Conservation (phyloP, 1,140 invertebrate species). For the Campodea augens region DNA sequence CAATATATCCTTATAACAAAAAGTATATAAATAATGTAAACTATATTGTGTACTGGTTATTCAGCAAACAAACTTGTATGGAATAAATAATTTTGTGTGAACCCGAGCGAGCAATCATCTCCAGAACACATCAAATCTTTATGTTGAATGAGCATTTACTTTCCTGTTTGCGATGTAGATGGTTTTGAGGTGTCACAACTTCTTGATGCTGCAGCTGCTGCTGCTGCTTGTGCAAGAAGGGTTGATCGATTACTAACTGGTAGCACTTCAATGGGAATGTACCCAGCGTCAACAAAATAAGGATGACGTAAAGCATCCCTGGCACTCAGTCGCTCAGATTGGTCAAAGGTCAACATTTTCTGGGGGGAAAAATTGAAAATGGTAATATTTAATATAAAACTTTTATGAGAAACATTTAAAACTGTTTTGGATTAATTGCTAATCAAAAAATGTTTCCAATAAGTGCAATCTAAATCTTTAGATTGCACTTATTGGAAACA, state of each 20-base stretch:
- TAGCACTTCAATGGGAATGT: conserved; percentile 12
- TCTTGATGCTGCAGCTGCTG: no score
- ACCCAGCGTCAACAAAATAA: conserved; percentile 36
- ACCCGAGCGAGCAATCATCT: no score
- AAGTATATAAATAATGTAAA: no score
- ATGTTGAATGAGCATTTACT: no score
- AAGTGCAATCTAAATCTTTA: not conserved
- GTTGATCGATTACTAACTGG: conserved; percentile 8
- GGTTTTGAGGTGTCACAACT: no score
- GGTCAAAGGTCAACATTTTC: conserved; percentile 58
- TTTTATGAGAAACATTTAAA: not conserved
- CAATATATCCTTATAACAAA: no score
- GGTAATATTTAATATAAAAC: conserved; percentile 5
- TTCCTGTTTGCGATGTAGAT: no score
- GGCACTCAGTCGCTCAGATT: conserved; percentile 46
- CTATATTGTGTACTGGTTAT: no score
- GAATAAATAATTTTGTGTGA: no score
- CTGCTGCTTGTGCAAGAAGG: no score
- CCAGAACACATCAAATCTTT: no score
- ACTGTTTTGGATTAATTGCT: not conserved
- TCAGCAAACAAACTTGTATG: no score
- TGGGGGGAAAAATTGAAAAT: conserved; percentile 23
- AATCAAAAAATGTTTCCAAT: not conserved
- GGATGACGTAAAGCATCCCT: conserved; percentile 48
- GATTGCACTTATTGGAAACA: not conserved